phyloP scores from a whole-genome alignment of 2,888 invertebrate genomes.

The Machimus rusticus region DNA sequence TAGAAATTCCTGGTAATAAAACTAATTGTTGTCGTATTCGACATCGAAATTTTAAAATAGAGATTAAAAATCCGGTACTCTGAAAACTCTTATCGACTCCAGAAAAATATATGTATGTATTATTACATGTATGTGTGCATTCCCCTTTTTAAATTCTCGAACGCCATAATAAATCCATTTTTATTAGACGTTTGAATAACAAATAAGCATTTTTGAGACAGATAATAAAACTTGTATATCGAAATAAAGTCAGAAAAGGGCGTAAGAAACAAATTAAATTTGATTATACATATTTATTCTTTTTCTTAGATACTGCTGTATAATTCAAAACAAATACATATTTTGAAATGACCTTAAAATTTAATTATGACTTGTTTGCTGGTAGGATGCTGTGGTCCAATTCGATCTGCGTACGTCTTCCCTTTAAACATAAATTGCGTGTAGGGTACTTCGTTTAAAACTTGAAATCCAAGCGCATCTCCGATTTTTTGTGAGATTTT shows the following conservation, averaged over 20 bases:
- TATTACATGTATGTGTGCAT: no score
- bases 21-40: no score
- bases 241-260: neutral
- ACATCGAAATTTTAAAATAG: no score
- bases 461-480: conserved; percentile 65
- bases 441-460: conserved; percentile 65
- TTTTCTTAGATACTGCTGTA: neutral
- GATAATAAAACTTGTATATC: no score
- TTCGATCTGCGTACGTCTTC: conserved; percentile 68
- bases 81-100: no score
- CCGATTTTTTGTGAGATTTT: conserved; percentile 68
- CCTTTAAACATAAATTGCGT: conserved; percentile 67
- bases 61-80: no score
- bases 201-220: no score
- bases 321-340: neutral
- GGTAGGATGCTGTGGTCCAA: conserved; percentile 59
- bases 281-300: neutral
- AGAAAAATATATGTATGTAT: no score
- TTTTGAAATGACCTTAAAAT: neutral
- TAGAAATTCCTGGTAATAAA: no score
- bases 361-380: conserved; percentile 48
- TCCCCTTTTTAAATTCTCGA: no score
- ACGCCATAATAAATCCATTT: no score
- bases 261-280: neutral
- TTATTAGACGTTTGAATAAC: no score